phyloP scores from a whole-genome alignment of 2,888 invertebrate species.

The Barypeithes pellucidus region DNA sequence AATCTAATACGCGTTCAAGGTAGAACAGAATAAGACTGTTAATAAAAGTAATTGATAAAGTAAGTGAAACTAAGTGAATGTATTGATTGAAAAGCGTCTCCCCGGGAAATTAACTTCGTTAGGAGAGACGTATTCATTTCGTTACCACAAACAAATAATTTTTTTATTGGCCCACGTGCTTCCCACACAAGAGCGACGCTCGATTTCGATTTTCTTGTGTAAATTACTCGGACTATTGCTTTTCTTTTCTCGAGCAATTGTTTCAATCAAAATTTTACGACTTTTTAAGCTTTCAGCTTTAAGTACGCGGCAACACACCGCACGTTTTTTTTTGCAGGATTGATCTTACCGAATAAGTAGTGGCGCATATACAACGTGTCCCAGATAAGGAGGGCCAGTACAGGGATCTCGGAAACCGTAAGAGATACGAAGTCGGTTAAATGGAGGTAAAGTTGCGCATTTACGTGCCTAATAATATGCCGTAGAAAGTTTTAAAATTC shows the following conservation, averaged over 20 bases:
- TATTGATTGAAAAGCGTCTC: conserved; percentile 34
- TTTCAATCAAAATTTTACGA: conserved; percentile 12
- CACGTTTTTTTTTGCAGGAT: no score
- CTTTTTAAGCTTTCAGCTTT: neutral
- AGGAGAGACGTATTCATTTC: conserved; percentile 10
- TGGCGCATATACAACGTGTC: no score
- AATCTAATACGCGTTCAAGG: conserved; percentile 26
- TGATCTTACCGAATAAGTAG: no score
- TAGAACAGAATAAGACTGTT: conserved; percentile 1
- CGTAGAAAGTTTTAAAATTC: no score
- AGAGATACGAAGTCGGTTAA: no score
- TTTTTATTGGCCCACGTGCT: conserved; percentile 18
- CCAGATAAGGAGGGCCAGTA: no score
- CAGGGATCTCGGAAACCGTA: no score
- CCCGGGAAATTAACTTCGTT: conserved; percentile 36
- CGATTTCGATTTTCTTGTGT: neutral
- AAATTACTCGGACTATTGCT: conserved; percentile 8
- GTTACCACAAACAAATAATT: conserved; percentile 39
- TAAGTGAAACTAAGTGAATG: conserved; percentile 28
- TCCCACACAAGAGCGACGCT: neutral
- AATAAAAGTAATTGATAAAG: conserved; percentile 32
- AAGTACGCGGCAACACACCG: neutral
- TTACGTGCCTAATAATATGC: no score
- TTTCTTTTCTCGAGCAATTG: neutral
- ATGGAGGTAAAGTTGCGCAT: no score